A percentile compares a stretch with the other conserved stretches of the same genome.
Evolutionary conservation across 2,888 invertebrate species (phyloP).

Genomic region (Drosophila eohydei): DNA sequence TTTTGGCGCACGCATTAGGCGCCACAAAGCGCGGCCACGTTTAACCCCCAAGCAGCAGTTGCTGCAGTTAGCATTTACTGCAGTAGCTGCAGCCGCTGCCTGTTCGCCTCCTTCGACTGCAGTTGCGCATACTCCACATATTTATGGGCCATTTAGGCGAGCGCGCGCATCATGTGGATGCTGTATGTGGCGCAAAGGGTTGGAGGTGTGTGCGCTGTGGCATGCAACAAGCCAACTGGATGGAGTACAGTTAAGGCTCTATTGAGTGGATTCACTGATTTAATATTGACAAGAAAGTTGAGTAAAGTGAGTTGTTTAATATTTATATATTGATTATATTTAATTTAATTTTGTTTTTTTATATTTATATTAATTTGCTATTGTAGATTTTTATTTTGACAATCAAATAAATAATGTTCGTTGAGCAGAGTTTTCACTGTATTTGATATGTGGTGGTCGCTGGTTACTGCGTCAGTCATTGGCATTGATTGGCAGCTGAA

Average conservation of each 20-base stretch:
- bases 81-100: slow-evolving; percentile 16
- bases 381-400: not conserved
- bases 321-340: not conserved
- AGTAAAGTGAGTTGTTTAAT: not conserved
- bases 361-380: not conserved
- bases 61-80: slow-evolving; percentile 22
- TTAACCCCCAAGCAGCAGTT: slow-evolving; percentile 72
- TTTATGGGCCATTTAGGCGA: slow-evolving; percentile 78
- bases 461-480: slow-evolving; percentile 62
- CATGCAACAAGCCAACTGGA: slow-evolving; percentile 15
- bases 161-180: slow-evolving; percentile 62
- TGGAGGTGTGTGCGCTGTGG: slow-evolving; percentile 9
- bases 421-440: not conserved
- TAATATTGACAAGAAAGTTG: not conserved
- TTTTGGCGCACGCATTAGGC: slow-evolving; percentile 80
- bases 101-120: slow-evolving; percentile 13
- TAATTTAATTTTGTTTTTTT: not conserved
- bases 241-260: slow-evolving; percentile 4
- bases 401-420: not conserved
- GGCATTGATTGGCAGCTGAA: slow-evolving; percentile 76
- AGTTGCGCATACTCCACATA: slow-evolving; percentile 76
- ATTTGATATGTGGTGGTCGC: slow-evolving; percentile 35
- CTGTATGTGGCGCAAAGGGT: slow-evolving; percentile 14
- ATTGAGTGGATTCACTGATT: not conserved
- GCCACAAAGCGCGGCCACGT: slow-evolving; percentile 74